These are phyloP conservation scores for Rhynchomys soricoides DNA, from an alignment of 2,113 vertebrate genomes.

Conservation along the genomic window DNA sequence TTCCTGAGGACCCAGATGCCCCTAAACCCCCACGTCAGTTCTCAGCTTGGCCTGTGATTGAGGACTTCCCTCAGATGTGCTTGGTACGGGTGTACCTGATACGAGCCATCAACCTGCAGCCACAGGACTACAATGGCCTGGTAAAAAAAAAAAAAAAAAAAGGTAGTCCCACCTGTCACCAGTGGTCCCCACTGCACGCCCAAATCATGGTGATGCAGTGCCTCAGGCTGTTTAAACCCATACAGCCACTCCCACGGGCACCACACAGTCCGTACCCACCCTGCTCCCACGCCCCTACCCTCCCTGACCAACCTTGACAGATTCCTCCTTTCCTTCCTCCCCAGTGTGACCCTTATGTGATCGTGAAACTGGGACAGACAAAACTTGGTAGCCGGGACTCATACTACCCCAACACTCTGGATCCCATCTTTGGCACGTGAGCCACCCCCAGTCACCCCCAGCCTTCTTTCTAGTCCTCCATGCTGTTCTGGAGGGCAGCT, in stretches of 20 bases:
- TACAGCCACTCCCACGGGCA: neutral
- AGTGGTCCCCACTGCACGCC: neutral
- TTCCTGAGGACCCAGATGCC: constrained; percentile 78
- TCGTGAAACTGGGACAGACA: constrained; percentile 81
- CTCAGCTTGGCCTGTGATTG: constrained; percentile 71
- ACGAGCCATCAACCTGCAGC: constrained; percentile 83
- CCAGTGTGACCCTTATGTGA: constrained; percentile 88
- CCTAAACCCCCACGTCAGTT: constrained; percentile 73
- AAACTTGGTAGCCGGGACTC: constrained; percentile 78
- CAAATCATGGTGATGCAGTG: neutral
- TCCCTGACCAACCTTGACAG: neutral
- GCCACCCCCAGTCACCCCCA: neutral
- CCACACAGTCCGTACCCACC: neutral
- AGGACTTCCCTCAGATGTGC: constrained; percentile 80
- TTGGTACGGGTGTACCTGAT: constrained; percentile 85
- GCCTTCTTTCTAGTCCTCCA: neutral
- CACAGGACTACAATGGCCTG: constrained; percentile 84
- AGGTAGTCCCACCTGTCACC: accelerated
- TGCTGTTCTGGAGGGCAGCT: accelerated
- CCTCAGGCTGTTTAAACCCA: neutral
- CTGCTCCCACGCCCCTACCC: neutral
- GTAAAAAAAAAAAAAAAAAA: constrained; percentile 63
- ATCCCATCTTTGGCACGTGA: constrained; percentile 87
- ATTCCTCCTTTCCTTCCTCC: neutral
- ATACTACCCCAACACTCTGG: constrained; percentile 86